Evolutionary conservation across 2,113 vertebrate species (phyloP), one percentile per base, ranked within the genome.

Genomic region (Podocnemis expansa): DNA sequence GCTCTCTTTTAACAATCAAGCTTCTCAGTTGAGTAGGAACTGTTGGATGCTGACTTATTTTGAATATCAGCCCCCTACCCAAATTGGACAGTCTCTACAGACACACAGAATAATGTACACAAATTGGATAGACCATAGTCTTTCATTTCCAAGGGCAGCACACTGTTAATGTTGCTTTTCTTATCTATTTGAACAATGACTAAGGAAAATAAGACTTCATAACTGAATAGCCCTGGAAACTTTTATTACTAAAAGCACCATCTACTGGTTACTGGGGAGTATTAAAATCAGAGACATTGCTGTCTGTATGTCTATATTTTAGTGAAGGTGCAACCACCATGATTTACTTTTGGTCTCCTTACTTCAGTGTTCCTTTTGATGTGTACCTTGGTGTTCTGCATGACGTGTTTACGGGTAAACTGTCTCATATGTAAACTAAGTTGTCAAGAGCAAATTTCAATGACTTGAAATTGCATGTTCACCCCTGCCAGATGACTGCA

Each of bases 201-300:
- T 80, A 84, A 19, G 63, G 67, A 78, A n/a, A 52, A 75, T 17
- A 76, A 63, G 3, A 11, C 67, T 60, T 51, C 25, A 2, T 70
- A 86, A 58, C 12, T 13, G 81, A 95, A 76, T 80, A 86, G 90
- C 31, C 58, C n/a, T 49, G 63, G 52, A 78, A 95, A 93, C 91
- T 91, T 51, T 90, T 52, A 67, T 88, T 97, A 91, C 92, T 90
- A 86, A 97, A 97, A 97, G 96, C 97, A 97, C 96, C 97, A 98
- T 95, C 97, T 97, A 63, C 97, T 97, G 96, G 91, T 92, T 94
- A n/a, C 10, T 70, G 45, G 8, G 2, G 17, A 67, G 89, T 2
- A 89, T n/a, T 82, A 58, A 89, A 79, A 96, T 79, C 41, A 27
- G 89, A 60, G 67, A 52, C 55, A 80, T 51, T 92, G 43, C 31